These are phyloP conservation scores for Thyatira batis DNA, from an alignment of 2,888 invertebrate species.

Conservation along the genomic window DNA sequence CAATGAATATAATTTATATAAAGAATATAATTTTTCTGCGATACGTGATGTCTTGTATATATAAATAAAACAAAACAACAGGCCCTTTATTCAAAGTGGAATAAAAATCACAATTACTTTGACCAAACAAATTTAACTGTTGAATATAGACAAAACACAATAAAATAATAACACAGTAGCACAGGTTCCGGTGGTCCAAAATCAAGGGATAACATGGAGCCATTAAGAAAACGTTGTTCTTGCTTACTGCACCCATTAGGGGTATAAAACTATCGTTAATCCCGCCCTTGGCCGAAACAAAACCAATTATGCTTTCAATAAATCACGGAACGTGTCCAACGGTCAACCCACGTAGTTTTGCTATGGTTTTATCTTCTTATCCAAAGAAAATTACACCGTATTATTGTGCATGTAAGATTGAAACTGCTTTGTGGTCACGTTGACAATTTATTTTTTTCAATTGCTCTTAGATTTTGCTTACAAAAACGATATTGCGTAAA, in stretches of 20 bases:
- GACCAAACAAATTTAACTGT: conserved; percentile 14
- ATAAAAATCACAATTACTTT: too few relatives aligned
- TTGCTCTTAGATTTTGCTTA: conserved; percentile 27
- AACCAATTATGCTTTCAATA: conserved; percentile 71
- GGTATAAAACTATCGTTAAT: conserved; percentile 68
- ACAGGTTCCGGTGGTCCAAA: neutral
- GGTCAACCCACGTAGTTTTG: conserved; percentile 44
- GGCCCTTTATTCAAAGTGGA: conserved; percentile 16
- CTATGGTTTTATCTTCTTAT: conserved; percentile 13
- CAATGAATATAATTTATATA: too few relatives aligned
- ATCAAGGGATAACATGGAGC: conserved; percentile 31
- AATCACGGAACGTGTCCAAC: conserved; percentile 57
- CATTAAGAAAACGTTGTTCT: conserved; percentile 53
- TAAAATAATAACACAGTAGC: neutral
- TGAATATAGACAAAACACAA: conserved; percentile 13
- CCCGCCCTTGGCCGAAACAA: conserved; percentile 67
- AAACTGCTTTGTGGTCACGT: conserved; percentile 12
- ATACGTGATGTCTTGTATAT: too few relatives aligned
- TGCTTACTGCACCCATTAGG: conserved; percentile 60
- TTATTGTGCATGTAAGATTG: conserved; percentile 10
- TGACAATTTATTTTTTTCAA: conserved; percentile 30
- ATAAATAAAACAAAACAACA: too few relatives aligned
- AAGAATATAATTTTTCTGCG: too few relatives aligned
- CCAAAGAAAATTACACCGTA: conserved; percentile 24
- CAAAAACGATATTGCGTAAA: conserved; percentile 35